phyloP scores from a whole-genome alignment of 2,888 invertebrate genomes.

The Sphecodes monilicornis region DNA sequence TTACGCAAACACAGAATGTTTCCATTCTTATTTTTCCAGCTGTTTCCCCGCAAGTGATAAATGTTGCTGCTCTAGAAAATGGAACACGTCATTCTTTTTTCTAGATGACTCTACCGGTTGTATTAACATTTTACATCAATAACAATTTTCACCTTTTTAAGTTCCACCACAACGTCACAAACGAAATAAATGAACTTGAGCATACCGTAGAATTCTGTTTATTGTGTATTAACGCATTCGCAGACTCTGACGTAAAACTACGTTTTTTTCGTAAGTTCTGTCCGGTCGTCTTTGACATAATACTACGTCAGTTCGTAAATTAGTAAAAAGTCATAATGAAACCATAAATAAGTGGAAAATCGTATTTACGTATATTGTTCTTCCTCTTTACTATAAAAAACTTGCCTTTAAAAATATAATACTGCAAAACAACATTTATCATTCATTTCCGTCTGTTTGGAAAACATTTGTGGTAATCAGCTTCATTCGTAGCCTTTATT shows the following conservation, averaged over 20 bases:
- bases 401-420: neutral
- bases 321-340: neutral
- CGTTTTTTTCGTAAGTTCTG: neutral
- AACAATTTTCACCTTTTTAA: neutral
- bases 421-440: neutral
- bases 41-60: neutral
- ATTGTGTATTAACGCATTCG: neutral
- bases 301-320: neutral
- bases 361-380: neutral
- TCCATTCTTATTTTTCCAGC: neutral
- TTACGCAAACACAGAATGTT: neutral
- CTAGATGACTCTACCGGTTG: neutral
- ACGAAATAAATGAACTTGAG: neutral
- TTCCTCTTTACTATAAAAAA: neutral
- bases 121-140: neutral
- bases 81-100: neutral
- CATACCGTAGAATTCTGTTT: neutral
- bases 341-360: neutral
- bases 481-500: no score
- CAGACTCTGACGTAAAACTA: neutral
- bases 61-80: neutral
- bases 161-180: neutral
- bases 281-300: neutral
- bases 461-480: no score
- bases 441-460: neutral